These are phyloP conservation scores for Scyliorhinus canicula DNA, from an alignment of 2,797 vertebrate genomes.

Conservation along the genomic window DNA sequence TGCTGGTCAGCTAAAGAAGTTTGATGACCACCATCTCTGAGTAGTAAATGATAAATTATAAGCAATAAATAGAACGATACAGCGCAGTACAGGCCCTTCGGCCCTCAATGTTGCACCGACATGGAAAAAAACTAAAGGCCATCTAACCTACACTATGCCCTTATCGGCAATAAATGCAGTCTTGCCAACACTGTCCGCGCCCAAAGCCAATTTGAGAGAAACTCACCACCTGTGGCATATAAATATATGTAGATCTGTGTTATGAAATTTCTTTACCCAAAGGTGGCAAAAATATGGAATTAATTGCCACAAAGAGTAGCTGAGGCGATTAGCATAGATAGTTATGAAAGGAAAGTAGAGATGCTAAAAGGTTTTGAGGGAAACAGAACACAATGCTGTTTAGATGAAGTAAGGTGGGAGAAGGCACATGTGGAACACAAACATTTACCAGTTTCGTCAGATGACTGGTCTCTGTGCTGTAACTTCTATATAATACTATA, in stretches of 20 bases:
- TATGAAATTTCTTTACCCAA: background rate
- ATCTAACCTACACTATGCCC: no score
- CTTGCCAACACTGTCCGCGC: background rate
- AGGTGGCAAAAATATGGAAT: background rate
- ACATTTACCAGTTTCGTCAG: background rate
- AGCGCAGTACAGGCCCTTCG: no score
- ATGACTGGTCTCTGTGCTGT: background rate
- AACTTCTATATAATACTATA: background rate
- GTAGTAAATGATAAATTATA: background rate
- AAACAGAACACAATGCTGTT: background rate
- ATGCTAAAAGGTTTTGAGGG: background rate
- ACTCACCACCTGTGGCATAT: background rate
- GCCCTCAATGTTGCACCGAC: no score
- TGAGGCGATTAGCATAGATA: background rate
- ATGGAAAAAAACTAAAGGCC: no score
- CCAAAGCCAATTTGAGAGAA: background rate
- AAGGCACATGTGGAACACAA: background rate
- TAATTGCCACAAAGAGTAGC: background rate
- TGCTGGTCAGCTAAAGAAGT: background rate
- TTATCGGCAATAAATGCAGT: background rate
- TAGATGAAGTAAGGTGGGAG: background rate
- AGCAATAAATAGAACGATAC: no score
- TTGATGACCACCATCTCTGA: background rate
- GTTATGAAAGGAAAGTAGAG: background rate
- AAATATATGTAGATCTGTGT: background rate